Conservation (phyloP, 2,113 vertebrate genomes). For the Caretta caretta region DNA sequence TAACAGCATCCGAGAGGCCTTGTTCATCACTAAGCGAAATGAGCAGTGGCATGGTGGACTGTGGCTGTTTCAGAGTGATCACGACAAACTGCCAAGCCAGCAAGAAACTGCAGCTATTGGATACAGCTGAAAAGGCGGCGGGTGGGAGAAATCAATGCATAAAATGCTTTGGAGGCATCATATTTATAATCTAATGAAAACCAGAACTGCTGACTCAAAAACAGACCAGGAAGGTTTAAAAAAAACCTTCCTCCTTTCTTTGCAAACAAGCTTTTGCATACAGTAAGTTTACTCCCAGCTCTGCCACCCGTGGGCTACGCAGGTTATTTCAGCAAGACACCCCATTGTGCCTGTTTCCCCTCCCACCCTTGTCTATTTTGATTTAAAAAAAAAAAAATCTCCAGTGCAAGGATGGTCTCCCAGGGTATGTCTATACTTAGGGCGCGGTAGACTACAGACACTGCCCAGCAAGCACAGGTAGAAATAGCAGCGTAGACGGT, state of each 20-base stretch:
- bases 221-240: neutral
- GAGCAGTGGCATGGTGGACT: constrained; percentile 20
- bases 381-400: neutral
- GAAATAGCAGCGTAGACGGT: neutral
- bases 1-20: constrained; percentile 44
- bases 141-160: neutral
- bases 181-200: neutral
- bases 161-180: neutral
- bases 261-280: neutral
- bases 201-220: neutral
- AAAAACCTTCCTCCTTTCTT: neutral
- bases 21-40: constrained; percentile 31
- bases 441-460: neutral
- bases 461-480: neutral
- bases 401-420: neutral
- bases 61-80: neutral
- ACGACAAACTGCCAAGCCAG: constrained; percentile 28
- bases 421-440: too few species aligned
- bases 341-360: neutral
- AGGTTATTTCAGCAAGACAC: neutral
- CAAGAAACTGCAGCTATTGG: constrained; percentile 27
- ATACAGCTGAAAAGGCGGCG: neutral
- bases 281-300: neutral
- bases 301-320: neutral
- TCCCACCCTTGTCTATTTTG: too few species aligned